phyloP scores from a whole-genome alignment of 1,140 invertebrate species.

The Helicoverpa zea region DNA sequence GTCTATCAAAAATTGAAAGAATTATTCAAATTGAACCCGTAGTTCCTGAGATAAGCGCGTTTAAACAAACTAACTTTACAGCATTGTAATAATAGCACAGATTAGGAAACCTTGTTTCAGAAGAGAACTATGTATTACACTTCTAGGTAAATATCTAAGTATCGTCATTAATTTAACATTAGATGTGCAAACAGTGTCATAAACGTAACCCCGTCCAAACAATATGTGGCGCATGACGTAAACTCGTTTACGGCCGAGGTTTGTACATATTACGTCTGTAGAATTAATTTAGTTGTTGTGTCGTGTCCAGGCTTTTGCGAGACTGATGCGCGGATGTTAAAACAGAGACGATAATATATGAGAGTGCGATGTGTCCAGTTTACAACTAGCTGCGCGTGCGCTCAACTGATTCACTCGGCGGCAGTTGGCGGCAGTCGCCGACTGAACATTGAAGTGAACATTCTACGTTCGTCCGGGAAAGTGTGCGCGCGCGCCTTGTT shows the following conservation, averaged over 20 bases:
- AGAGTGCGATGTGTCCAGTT: slow-evolving; percentile 11
- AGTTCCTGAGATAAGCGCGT: too few species aligned
- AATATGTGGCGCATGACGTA: slow-evolving; percentile 56
- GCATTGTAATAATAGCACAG: too few species aligned
- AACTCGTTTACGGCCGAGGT: slow-evolving; percentile 59
- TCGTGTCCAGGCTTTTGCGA: slow-evolving; percentile 22
- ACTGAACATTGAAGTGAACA: slow-evolving; percentile 59
- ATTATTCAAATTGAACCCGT: too few species aligned
- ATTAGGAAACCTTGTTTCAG: too few species aligned
- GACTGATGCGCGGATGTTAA: background rate
- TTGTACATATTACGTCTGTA: slow-evolving; percentile 70
- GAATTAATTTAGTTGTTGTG: slow-evolving; percentile 74
- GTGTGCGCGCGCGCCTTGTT: slow-evolving; percentile 73
- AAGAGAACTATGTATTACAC: too few species aligned
- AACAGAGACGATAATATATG: slow-evolving; percentile 24
- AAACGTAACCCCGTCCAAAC: slow-evolving; percentile 29
- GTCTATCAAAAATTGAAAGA: too few species aligned
- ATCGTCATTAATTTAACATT: background rate
- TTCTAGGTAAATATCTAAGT: too few species aligned
- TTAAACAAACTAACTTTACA: too few species aligned
- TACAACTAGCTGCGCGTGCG: slow-evolving; percentile 27
- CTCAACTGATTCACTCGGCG: slow-evolving; percentile 64
- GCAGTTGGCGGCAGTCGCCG: background rate
- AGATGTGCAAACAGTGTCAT: slow-evolving; percentile 44
- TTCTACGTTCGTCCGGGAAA: slow-evolving; percentile 71